phyloP scores from a whole-genome alignment of 2,888 invertebrate species.

The Sceliomorpha sp. region DNA sequence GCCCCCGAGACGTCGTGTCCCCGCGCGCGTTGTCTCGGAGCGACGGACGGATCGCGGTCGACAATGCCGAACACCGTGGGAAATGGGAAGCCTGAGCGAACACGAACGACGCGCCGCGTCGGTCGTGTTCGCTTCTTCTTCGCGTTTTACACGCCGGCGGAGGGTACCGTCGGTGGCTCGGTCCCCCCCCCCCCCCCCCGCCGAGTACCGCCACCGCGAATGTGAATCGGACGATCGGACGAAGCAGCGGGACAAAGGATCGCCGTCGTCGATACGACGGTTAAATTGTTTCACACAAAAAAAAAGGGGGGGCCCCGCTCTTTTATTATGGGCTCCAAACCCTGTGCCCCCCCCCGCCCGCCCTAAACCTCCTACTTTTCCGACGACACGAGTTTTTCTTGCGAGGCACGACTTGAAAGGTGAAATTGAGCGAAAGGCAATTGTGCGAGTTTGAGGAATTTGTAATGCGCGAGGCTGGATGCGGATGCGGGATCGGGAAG shows the following conservation, averaged over 20 bases:
- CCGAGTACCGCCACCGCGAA: slow-evolving; percentile 15
- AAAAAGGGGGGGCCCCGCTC: no score
- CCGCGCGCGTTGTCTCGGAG: no score
- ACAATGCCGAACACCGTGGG: slow-evolving; percentile 74
- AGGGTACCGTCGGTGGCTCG: no score
- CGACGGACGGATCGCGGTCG: slow-evolving; percentile 60
- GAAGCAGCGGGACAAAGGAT: neutral
- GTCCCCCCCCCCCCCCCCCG: no score
- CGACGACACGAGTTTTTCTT: no score
- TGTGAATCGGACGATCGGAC: slow-evolving; percentile 4
- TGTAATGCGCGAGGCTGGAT: no score
- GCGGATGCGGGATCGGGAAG: no score
- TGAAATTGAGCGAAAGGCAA: slow-evolving; percentile 52
- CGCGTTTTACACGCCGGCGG: slow-evolving; percentile 42
- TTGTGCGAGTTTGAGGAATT: slow-evolving; percentile 15
- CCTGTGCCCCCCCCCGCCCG: no score
- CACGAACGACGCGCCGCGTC: slow-evolving; percentile 31
- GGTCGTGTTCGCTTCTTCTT: slow-evolving; percentile 29
- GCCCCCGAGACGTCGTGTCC: slow-evolving; percentile 51
- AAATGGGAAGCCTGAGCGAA: slow-evolving; percentile 66
- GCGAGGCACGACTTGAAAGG: slow-evolving; percentile 21
- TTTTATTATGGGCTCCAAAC: no score
- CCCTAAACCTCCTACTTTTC: no score
- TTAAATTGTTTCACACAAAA: neutral
- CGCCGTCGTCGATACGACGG: neutral